Evolutionary conservation across 2,888 invertebrate species (phyloP), one percentile per base, ranked within the genome.

Genomic region (Lasioglossum villosulum): DNA sequence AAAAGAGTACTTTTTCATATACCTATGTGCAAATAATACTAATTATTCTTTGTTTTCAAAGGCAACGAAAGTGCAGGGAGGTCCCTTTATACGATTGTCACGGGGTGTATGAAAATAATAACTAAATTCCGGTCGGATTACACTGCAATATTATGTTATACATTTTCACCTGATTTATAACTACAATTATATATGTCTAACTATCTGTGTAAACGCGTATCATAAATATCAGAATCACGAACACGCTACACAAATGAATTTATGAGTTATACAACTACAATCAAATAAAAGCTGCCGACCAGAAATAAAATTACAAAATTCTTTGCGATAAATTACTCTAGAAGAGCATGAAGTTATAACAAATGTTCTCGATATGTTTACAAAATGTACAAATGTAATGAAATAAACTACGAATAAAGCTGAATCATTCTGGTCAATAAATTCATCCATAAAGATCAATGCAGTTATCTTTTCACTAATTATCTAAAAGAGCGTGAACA

Each of bases 231-330:
- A 30, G 30, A 63, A 6, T 16, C n/a, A 16, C 14, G 30, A 63
- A 30, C 30, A 30, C 34, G 5, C 5, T 63, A 8, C 30, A 30
- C 30, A 63, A 63, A 30, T 16, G 19, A 63, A 63, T 63, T 63
- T 34, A 63, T 63, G 30, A 30, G 19, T 19, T 34, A 2, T 19
- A 19, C 19, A 63, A 63, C 30, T 30, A 63, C 63, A 34, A 63
- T 63, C 30, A 30, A 63, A 63, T 63, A 63, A 63, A 63, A 30
- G 19, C 63, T 27, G 1, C 30, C 16, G 30, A 30, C 16, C 30
- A 30, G 63, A 63, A 63, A 63, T 63, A 63, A 63, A 63, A 63
- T 63, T 63, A 63, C 34, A 63, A 63, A 63, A 30, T 63, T 63
- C 30, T 19, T 27, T 8, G 63, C 30, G 30, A 63, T 63, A 34